Evolutionary conservation across 2,797 vertebrate species (phyloP).

Genomic region (Mastacembelus armatus): DNA sequence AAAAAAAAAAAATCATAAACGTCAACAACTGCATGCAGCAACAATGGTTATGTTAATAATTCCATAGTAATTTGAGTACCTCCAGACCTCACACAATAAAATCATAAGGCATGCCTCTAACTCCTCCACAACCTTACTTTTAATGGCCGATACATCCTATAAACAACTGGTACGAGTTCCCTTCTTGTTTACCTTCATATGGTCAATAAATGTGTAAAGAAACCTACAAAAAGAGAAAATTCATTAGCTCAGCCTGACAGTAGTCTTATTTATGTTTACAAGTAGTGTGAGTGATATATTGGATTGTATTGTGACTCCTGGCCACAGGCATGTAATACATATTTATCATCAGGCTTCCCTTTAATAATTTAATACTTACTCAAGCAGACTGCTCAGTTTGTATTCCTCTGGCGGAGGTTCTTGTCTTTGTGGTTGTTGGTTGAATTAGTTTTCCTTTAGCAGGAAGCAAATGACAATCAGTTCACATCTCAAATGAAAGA

Average conservation of each 20-base stretch:
- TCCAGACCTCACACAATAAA: slow-evolving; percentile 84
- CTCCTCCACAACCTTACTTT: slow-evolving; percentile 56
- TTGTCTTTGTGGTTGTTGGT: slow-evolving; percentile 99
- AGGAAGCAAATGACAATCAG: slow-evolving; percentile 40
- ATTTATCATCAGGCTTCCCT: slow-evolving; percentile 38
- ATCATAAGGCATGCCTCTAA: slow-evolving; percentile 97
- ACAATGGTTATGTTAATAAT: slow-evolving; percentile 86
- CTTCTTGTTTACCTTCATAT: slow-evolving; percentile 82
- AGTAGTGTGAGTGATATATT: slow-evolving; percentile 2
- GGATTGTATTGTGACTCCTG: slow-evolving; percentile 17
- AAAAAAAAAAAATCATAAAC: slow-evolving; percentile 70
- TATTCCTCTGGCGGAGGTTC: slow-evolving; percentile 99
- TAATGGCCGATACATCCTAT: slow-evolving; percentile 74
- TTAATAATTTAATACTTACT: slow-evolving; percentile 78
- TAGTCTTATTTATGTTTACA: neutral
- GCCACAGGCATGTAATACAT: slow-evolving; percentile 29
- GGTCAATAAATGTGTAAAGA: slow-evolving; percentile 79
- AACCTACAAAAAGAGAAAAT: slow-evolving; percentile 69
- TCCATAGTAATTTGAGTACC: slow-evolving; percentile 84
- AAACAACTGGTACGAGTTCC: slow-evolving; percentile 66
- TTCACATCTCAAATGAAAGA: slow-evolving; percentile 4
- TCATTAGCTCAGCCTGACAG: slow-evolving; percentile 33
- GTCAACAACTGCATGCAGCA: slow-evolving; percentile 95
- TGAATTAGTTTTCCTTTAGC: slow-evolving; percentile 96
- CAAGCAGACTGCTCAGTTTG: slow-evolving; percentile 88